These are phyloP conservation scores for Solenopsis fugax DNA, from an alignment of 1,140 invertebrate genomes.

Conservation along the genomic window DNA sequence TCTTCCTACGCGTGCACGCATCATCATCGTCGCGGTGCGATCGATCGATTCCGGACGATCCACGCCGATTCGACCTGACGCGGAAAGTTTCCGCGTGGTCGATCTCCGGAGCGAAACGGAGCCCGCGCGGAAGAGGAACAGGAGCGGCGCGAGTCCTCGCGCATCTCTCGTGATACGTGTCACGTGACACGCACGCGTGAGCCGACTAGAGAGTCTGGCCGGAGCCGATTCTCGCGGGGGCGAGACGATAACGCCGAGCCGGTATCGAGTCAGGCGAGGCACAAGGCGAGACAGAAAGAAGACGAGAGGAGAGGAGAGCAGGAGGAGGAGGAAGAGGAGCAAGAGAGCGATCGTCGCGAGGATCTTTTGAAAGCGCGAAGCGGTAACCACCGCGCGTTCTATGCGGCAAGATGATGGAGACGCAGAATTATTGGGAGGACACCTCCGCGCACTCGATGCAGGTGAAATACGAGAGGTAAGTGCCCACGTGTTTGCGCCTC, in stretches of 20 bases:
- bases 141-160: neutral
- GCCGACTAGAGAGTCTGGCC: neutral
- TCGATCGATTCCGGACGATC: neutral
- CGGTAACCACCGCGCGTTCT: conserved; percentile 71
- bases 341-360: conserved; percentile 60
- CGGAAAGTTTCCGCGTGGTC: neutral
- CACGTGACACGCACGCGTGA: conserved; percentile 9
- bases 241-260: neutral
- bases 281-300: too few relatives aligned
- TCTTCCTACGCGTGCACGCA: neutral
- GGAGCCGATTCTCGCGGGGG: neutral
- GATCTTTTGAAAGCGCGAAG: conserved; percentile 4
- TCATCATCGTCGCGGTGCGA: neutral
- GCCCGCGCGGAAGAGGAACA: too few relatives aligned
- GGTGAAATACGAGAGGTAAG: conserved; percentile 86
- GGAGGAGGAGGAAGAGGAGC: neutral
- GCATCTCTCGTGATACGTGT: conserved; percentile 2
- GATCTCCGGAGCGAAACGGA: neutral
- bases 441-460: conserved; percentile 85
- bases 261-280: neutral
- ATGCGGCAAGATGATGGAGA: conserved; percentile 86
- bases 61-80: neutral
- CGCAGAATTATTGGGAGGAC: conserved; percentile 86
- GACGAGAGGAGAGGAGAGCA: neutral
- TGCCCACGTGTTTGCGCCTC: neutral